These are phyloP conservation scores for Caenorhabditis sp. DNA, from an alignment of 2,888 invertebrate species.

Conservation along the genomic window DNA sequence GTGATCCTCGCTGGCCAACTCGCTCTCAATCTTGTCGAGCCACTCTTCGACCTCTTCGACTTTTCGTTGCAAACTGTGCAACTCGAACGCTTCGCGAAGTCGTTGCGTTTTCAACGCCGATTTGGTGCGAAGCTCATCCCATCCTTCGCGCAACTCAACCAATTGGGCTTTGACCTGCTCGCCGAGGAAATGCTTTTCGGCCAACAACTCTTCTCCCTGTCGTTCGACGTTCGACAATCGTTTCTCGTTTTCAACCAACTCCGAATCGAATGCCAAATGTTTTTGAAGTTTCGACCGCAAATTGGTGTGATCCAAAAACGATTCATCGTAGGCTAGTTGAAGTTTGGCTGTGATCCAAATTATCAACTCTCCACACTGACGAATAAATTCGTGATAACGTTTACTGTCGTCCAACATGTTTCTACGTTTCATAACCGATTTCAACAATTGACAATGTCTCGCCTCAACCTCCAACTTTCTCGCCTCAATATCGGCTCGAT, in stretches of 20 bases:
- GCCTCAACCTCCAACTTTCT: slow-evolving; percentile 46
- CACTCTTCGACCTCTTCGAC: slow-evolving; percentile 86
- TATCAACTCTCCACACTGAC: slow-evolving; percentile 71
- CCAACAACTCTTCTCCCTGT: slow-evolving; percentile 74
- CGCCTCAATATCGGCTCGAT: slow-evolving; percentile 42
- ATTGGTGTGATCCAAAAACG: slow-evolving; percentile 92
- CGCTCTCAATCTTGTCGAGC: slow-evolving; percentile 75
- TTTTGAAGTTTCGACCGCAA: slow-evolving; percentile 77
- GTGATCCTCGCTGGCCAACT: slow-evolving; percentile 80
- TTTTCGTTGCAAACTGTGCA: slow-evolving; percentile 74
- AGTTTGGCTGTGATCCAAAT: slow-evolving; percentile 93
- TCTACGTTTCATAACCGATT: slow-evolving; percentile 39
- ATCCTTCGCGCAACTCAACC: slow-evolving; percentile 84
- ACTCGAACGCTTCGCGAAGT: slow-evolving; percentile 66
- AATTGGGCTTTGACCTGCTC: slow-evolving; percentile 79
- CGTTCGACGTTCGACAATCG: slow-evolving; percentile 60
- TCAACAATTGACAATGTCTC: slow-evolving; percentile 50
- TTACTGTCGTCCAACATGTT: slow-evolving; percentile 56
- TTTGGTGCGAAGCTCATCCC: slow-evolving; percentile 81
- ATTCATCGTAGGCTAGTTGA: slow-evolving; percentile 90
- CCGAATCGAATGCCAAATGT: slow-evolving; percentile 93
- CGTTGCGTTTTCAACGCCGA: slow-evolving; percentile 79
- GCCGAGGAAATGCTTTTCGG: slow-evolving; percentile 86
- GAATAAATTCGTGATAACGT: slow-evolving; percentile 68
- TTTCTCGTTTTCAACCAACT: slow-evolving; percentile 84